phyloP scores from a whole-genome alignment of 2,797 vertebrate species.

The Clarias laeviceps region DNA sequence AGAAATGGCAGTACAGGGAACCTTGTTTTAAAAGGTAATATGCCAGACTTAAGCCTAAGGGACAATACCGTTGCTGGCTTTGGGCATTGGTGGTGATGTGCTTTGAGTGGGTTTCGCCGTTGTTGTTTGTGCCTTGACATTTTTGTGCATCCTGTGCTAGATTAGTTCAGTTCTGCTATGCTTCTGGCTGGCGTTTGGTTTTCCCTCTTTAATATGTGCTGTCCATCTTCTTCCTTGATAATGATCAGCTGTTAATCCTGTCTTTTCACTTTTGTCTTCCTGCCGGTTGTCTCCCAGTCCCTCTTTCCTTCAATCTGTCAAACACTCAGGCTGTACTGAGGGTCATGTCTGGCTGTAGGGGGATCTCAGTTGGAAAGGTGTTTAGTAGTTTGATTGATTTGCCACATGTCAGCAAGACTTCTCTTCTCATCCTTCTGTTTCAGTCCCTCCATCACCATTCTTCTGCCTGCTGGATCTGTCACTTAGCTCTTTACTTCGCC shows the following conservation, averaged over 20 bases:
- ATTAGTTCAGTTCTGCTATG: background rate
- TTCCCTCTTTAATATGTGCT: background rate
- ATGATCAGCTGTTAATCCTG: background rate
- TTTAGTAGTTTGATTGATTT: constrained; percentile 40
- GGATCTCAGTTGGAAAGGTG: constrained; percentile 29
- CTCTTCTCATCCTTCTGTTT: background rate
- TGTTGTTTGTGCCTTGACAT: constrained; percentile 7
- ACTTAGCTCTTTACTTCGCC: background rate
- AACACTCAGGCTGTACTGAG: constrained; percentile 4
- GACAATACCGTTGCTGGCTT: constrained; percentile 5
- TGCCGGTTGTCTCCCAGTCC: background rate
- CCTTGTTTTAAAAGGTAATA: constrained; percentile 22
- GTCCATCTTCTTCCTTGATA: constrained; percentile 17
- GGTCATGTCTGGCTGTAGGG: constrained; percentile 24
- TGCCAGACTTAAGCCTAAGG: constrained; percentile 22
- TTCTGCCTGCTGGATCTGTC: background rate
- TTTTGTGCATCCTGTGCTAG: constrained; percentile 1
- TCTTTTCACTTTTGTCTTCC: background rate
- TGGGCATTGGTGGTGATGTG: background rate
- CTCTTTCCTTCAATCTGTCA: background rate
- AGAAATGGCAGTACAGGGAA: constrained; percentile 1
- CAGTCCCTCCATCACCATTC: background rate
- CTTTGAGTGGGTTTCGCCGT: background rate
- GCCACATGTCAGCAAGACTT: constrained; percentile 5
- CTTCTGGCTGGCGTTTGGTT: background rate